Conservation (phyloP, 2,113 vertebrate genomes). For the Actenoides lindsayi region DNA sequence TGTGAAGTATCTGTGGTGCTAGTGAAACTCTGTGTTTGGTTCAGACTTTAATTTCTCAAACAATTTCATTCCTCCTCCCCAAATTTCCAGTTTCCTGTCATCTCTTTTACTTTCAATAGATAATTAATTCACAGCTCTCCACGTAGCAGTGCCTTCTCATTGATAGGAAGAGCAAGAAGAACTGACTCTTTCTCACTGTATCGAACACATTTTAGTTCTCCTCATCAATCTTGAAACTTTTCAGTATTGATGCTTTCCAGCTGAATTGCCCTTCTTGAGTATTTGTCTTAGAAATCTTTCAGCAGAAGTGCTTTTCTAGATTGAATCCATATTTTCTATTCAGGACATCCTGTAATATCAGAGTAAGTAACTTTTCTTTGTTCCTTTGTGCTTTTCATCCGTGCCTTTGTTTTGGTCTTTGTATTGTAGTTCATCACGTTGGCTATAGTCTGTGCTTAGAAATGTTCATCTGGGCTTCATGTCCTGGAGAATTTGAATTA, state of each 20-base stretch:
- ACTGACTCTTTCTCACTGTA: not conserved
- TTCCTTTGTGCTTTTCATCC: not conserved
- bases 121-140: not conserved
- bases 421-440: fast-evolving
- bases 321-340: not conserved
- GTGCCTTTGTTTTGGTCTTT: not conserved
- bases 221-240: not conserved
- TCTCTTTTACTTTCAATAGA: not conserved
- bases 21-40: not conserved
- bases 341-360: not conserved
- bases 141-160: not conserved
- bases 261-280: not conserved
- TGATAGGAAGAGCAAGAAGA: not conserved
- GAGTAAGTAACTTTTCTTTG: not conserved
- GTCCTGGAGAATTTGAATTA: not conserved
- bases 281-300: not conserved
- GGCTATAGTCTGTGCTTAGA: not conserved
- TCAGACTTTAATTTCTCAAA: not conserved
- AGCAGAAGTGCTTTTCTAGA: not conserved
- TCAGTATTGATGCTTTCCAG: not conserved
- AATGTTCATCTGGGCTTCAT: not conserved
- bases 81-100: not conserved
- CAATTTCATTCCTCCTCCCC: not conserved
- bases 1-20: not conserved
- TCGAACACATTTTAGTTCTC: not conserved